Evolutionary conservation across 2,797 vertebrate genomes (phyloP).

Genomic region (Scolopax bukidnonensis): DNA sequence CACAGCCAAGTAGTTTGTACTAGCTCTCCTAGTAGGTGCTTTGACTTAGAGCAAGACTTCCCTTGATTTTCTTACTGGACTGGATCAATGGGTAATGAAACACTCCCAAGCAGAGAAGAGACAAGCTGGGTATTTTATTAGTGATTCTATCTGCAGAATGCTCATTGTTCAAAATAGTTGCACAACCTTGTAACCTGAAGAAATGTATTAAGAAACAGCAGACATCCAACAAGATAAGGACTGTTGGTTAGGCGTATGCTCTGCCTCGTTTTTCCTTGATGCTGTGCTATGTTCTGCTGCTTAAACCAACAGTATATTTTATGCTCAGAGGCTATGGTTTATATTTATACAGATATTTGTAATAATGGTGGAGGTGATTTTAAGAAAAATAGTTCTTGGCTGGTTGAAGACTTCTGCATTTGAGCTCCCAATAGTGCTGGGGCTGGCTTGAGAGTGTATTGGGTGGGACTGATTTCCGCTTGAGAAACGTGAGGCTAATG

Average conservation of each 20-base stretch:
- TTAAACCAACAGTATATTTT: background rate
- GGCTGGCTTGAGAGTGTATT: background rate
- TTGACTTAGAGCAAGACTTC: background rate
- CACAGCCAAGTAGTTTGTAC: background rate
- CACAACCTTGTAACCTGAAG: background rate
- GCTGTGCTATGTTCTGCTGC: background rate
- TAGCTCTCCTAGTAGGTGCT: background rate
- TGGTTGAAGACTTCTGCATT: background rate
- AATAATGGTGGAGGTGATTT: background rate
- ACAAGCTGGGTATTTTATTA: background rate
- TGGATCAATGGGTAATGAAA: background rate
- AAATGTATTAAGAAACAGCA: background rate
- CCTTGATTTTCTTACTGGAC: background rate
- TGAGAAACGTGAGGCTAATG: background rate
- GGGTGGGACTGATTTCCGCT: background rate
- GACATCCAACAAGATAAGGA: background rate
- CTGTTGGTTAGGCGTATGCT: background rate
- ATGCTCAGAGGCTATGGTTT: background rate
- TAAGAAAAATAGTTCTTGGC: background rate
- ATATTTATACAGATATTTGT: background rate
- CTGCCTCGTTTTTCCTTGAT: accelerated
- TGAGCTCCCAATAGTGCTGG: background rate
- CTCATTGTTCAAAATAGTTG: background rate
- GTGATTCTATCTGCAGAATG: background rate
- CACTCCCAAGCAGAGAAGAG: background rate